A percentile compares a stretch with the other conserved stretches of the same genome.
Conservation (phyloP, 2,113 vertebrate species). For the Silurus meridionalis region DNA sequence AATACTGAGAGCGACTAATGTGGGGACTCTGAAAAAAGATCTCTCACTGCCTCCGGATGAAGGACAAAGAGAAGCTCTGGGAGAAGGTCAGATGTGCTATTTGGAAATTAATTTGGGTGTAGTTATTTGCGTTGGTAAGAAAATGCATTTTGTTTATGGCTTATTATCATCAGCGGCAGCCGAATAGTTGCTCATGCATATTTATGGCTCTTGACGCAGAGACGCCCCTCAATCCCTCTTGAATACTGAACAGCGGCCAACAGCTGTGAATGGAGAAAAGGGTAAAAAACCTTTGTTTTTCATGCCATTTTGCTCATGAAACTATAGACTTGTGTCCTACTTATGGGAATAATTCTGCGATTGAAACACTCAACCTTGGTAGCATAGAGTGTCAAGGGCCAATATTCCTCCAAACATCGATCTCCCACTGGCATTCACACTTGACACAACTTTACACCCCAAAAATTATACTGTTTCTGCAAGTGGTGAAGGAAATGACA, state of each 20-base stretch:
- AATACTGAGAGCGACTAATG: slow-evolving; percentile 33
- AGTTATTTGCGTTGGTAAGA: slow-evolving; percentile 8
- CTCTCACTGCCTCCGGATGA: slow-evolving; percentile 2
- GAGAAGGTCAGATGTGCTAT: slow-evolving; percentile 22
- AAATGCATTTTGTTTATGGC: slow-evolving; percentile 33
- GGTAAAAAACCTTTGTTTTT: not conserved
- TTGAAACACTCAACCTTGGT: slow-evolving; percentile 31
- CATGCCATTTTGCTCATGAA: slow-evolving; percentile 17
- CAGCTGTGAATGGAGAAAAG: not conserved
- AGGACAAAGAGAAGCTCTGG: slow-evolving; percentile 18
- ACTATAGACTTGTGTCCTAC: slow-evolving; percentile 30
- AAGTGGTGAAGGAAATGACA: not conserved
- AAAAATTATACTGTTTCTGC: slow-evolving; percentile 5
- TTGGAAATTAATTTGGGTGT: slow-evolving; percentile 23
- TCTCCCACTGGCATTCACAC: not conserved
- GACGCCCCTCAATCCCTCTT: slow-evolving; percentile 16
- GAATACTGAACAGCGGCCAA: slow-evolving; percentile 23
- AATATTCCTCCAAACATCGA: not conserved
- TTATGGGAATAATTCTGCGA: slow-evolving; percentile 14
- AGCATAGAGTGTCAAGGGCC: not conserved
- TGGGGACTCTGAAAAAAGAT: not conserved
- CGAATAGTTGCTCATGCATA: slow-evolving; percentile 30
- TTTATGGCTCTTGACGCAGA: not conserved
- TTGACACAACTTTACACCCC: not conserved
- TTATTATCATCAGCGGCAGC: slow-evolving; percentile 31